Conservation (phyloP, 2,888 invertebrate genomes). For the Tenthredo livida region DNA sequence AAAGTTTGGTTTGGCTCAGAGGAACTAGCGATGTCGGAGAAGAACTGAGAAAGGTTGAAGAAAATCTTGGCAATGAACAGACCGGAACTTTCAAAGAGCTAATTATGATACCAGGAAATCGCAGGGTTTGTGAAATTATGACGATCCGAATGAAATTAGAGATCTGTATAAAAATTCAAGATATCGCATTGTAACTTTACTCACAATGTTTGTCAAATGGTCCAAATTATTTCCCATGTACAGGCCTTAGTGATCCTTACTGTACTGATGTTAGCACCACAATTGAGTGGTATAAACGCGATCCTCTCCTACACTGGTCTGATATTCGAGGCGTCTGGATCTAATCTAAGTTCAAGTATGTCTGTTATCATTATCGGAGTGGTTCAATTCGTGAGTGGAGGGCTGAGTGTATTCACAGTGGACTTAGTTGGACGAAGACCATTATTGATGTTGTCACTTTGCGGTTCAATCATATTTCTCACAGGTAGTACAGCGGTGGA, state of each 20-base stretch:
- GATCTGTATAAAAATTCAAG: neutral
- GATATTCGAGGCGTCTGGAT: constrained; percentile 12
- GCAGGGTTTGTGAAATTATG: neutral
- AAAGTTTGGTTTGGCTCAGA: constrained; percentile 56
- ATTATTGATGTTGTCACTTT: constrained; percentile 51
- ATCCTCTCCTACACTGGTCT: constrained; percentile 38
- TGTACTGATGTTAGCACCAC: constrained; percentile 56
- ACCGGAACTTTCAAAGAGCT: constrained; percentile 54
- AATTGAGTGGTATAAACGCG: constrained; percentile 54
- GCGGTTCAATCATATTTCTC: constrained; percentile 32
- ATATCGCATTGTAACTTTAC: neutral
- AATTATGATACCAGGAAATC: constrained; percentile 36
- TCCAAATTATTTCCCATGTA: neutral
- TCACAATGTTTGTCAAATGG: neutral
- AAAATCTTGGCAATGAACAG: constrained; percentile 39
- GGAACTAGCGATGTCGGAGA: constrained; percentile 39
- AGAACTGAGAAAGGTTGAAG: constrained; percentile 51
- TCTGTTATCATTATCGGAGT: constrained; percentile 51
- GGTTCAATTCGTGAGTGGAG: neutral
- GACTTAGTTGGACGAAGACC: constrained; percentile 59
- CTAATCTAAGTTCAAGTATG: neutral
- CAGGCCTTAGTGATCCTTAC: constrained; percentile 48
- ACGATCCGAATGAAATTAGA: neutral
- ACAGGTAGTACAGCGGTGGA: neutral
- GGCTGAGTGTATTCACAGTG: constrained; percentile 9